These are phyloP conservation scores for Pyxicephalus adspersus DNA, from an alignment of 2,113 vertebrate species.

Conservation along the genomic window DNA sequence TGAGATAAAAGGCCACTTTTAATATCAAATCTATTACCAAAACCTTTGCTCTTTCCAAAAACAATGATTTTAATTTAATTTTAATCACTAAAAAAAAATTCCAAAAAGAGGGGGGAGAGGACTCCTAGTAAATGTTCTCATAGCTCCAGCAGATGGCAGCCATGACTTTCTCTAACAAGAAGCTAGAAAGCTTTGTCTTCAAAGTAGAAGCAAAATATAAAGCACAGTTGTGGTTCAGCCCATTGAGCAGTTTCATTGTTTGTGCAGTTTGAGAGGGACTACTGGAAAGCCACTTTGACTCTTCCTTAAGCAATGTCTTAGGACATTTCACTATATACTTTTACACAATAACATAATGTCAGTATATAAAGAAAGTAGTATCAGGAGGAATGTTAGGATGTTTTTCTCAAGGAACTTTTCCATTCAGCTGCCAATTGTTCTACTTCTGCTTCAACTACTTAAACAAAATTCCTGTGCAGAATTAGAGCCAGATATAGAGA, in stretches of 20 bases:
- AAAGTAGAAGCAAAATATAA: slow-evolving; percentile 31
- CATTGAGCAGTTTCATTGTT: slow-evolving; percentile 48
- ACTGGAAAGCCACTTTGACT: slow-evolving; percentile 50
- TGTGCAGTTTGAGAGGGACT: slow-evolving; percentile 64
- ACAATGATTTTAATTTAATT: too few species aligned
- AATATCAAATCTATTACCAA: too few species aligned
- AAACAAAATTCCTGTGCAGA: slow-evolving; percentile 67
- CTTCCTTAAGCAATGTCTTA: slow-evolving; percentile 21
- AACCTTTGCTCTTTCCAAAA: too few species aligned
- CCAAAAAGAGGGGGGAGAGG: too few species aligned
- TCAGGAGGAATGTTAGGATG: slow-evolving; percentile 54
- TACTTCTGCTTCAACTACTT: slow-evolving; percentile 60
- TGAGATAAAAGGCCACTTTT: too few species aligned
- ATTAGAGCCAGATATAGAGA: slow-evolving; percentile 61
- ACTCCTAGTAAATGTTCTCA: background rate
- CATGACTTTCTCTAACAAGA: background rate
- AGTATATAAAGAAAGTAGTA: background rate
- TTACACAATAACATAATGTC: background rate
- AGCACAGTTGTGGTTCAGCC: slow-evolving; percentile 29
- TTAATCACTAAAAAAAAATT: too few species aligned
- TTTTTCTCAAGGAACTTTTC: background rate
- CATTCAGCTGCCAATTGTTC: slow-evolving; percentile 60
- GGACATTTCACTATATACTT: background rate
- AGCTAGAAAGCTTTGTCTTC: slow-evolving; percentile 34
- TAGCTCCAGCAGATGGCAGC: slow-evolving; percentile 38